Conservation (phyloP, 2,888 invertebrate species). For the Oligia strigilis region DNA sequence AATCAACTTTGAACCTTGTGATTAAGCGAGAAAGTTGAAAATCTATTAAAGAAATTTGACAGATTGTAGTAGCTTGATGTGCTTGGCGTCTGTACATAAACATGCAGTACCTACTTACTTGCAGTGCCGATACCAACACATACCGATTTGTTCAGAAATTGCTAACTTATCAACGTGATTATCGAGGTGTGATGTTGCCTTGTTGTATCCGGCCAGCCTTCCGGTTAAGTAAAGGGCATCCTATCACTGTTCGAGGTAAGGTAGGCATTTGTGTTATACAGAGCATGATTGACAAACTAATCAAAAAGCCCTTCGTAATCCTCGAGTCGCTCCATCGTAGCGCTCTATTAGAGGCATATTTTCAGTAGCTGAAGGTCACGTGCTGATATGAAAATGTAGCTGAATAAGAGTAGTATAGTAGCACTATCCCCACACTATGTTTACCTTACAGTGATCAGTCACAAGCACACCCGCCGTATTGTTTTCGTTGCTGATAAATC, state of each 20-base stretch:
- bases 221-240: slow-evolving; percentile 38
- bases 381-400: background rate
- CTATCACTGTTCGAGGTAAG: slow-evolving; percentile 32
- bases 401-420: slow-evolving; percentile 14
- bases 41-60: no score
- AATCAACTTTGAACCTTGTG: no score
- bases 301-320: slow-evolving; percentile 12
- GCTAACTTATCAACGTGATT: slow-evolving; percentile 46
- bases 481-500: slow-evolving; percentile 57
- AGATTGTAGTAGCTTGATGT: no score
- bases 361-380: slow-evolving; percentile 28
- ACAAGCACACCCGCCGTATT: slow-evolving; percentile 35
- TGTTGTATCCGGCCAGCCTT: slow-evolving; percentile 23
- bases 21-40: no score
- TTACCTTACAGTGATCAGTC: slow-evolving; percentile 44
- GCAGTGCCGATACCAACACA: slow-evolving; percentile 2
- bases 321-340: background rate
- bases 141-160: slow-evolving; percentile 37
- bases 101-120: slow-evolving; percentile 3
- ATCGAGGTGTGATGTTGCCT: slow-evolving; percentile 45
- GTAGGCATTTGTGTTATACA: slow-evolving; percentile 15
- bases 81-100: background rate
- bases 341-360: slow-evolving; percentile 1
- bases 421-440: slow-evolving; percentile 19
- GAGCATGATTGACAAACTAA: slow-evolving; percentile 12